A percentile compares a stretch with the other conserved stretches of the same genome.
phyloP scores from a whole-genome alignment of 92 coral and sea anemone species.

The Siderastrea radians region DNA sequence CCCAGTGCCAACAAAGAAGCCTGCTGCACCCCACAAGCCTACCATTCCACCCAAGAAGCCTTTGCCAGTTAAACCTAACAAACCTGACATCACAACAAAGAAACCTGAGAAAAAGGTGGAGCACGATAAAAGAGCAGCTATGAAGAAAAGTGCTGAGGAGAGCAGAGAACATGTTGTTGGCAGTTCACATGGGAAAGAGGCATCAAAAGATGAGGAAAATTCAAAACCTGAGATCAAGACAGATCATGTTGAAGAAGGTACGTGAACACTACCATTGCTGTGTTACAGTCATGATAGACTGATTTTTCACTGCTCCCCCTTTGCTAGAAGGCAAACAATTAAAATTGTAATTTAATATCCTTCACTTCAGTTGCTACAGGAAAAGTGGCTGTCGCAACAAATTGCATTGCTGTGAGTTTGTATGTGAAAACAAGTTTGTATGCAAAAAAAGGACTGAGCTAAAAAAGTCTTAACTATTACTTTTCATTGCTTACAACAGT shows the following conservation, averaged over 20 bases:
- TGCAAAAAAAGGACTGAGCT: no score
- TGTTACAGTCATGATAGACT: no score
- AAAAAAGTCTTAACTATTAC: no score
- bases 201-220: neutral
- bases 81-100: constrained; percentile 52
- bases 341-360: no score
- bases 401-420: no score
- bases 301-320: neutral
- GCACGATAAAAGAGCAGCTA: neutral
- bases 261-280: neutral
- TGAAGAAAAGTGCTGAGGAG: constrained; percentile 11
- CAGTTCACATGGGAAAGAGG: neutral
- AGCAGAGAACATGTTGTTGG: neutral
- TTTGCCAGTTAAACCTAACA: constrained; percentile 29
- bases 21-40: constrained; percentile 59
- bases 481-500: neutral
- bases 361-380: no score
- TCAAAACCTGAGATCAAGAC: constrained; percentile 20
- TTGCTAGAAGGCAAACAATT: neutral
- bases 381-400: no score
- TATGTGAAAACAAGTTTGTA: no score
- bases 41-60: constrained; percentile 65
- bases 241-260: constrained; percentile 13
- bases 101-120: constrained; percentile 51
- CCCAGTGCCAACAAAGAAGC: constrained; percentile 24